phyloP scores from a whole-genome alignment of 2,888 invertebrate genomes.

The Melanchra persicariae region DNA sequence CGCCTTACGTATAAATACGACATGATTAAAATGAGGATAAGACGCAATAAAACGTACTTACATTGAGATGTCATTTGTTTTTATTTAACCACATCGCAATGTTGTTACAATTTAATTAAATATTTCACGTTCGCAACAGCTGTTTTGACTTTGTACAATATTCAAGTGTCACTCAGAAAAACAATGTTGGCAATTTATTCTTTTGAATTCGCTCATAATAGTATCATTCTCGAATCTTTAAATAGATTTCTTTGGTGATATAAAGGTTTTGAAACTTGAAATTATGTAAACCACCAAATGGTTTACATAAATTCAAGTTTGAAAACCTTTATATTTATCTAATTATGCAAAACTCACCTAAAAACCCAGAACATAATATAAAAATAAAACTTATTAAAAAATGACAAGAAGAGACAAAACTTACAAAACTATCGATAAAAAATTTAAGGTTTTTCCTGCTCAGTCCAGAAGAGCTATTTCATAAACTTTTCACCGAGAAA shows the following conservation, averaged over 20 bases:
- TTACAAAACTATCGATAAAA: not conserved
- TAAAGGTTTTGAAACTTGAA: too few species aligned
- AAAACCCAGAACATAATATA: not conserved
- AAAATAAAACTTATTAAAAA: not conserved
- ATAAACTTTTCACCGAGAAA: too few species aligned
- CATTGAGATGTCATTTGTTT: conserved; percentile 24
- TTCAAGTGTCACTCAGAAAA: conserved; percentile 11
- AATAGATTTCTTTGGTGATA: not conserved
- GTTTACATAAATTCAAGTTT: not conserved
- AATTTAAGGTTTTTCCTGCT: not conserved
- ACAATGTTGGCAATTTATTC: not conserved
- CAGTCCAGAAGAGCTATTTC: too few species aligned
- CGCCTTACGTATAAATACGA: not conserved
- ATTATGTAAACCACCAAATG: too few species aligned
- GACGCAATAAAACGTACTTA: conserved; percentile 31
- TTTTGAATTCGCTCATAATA: conserved; percentile 4
- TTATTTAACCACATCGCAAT: conserved; percentile 2
- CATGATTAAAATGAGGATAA: conserved; percentile 26
- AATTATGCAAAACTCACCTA: not conserved
- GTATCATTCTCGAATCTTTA: not conserved
- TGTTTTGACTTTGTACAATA: conserved; percentile 9
- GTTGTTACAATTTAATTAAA: conserved; percentile 15
- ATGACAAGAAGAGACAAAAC: not conserved
- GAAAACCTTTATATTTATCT: not conserved
- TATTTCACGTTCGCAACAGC: conserved; percentile 3